Evolutionary conservation across 2,797 vertebrate genomes (phyloP).

Genomic region (Megalops cyprinoides): DNA sequence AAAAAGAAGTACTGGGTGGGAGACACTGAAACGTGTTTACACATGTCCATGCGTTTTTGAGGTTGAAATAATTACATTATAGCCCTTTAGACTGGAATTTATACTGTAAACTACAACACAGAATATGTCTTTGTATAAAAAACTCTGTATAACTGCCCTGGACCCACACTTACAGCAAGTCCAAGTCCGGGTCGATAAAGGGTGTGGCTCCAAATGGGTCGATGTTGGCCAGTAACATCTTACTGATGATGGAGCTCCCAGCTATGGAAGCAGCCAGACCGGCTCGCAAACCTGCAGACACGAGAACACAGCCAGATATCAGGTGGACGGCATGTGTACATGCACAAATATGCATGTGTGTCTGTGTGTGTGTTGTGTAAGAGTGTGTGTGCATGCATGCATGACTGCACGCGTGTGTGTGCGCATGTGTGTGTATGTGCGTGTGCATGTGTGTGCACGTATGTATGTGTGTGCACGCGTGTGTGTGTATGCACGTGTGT

Average conservation of each 20-base stretch:
- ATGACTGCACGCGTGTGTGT: no score
- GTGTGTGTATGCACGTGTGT: neutral
- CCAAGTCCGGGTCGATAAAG: constrained; percentile 95
- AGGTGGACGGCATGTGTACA: neutral
- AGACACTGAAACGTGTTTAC: neutral
- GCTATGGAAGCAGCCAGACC: constrained; percentile 97
- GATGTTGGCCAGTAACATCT: constrained; percentile 97
- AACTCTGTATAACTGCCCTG: neutral
- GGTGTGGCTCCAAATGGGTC: constrained; percentile 95
- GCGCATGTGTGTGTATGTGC: no score
- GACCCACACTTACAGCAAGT: constrained; percentile 85
- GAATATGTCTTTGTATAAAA: neutral
- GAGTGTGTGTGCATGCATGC: no score
- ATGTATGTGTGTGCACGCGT: neutral
- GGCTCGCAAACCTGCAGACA: constrained; percentile 85
- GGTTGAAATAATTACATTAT: neutral
- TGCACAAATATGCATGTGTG: neutral
- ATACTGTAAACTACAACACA: neutral
- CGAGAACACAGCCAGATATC: neutral
- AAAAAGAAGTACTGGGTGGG: neutral
- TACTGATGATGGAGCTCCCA: constrained; percentile 98
- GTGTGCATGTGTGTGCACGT: neutral
- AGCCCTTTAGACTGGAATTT: neutral
- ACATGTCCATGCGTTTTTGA: neutral
- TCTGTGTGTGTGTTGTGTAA: neutral